Evolutionary conservation across 2,113 vertebrate species (phyloP).

Genomic region (Numenius arquata): DNA sequence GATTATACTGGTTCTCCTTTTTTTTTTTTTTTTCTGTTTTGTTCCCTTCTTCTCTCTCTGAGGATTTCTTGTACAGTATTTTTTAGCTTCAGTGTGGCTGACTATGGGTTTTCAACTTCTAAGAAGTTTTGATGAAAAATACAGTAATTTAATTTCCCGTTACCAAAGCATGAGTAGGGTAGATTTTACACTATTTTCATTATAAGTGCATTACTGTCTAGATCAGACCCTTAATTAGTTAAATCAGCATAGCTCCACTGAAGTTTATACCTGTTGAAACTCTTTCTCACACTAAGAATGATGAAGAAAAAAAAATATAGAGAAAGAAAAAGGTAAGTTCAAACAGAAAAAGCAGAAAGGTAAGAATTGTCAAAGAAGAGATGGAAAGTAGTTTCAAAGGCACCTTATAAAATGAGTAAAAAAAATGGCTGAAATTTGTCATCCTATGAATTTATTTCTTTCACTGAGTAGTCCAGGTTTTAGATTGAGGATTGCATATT

Average conservation of each 20-base stretch:
- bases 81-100: background rate
- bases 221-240: background rate
- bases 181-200: conserved; percentile 1
- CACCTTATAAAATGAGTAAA: background rate
- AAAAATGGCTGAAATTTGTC: background rate
- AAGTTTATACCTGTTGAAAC: background rate
- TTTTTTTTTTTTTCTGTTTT: background rate
- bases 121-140: background rate
- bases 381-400: background rate
- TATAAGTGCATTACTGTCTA: background rate
- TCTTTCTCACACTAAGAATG: background rate
- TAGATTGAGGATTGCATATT: background rate
- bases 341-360: background rate
- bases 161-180: background rate
- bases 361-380: background rate
- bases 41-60: background rate
- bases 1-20: background rate
- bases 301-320: background rate
- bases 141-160: background rate
- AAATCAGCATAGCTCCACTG: background rate
- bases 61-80: background rate
- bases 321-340: background rate
- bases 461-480: background rate
- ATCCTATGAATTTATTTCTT: background rate
- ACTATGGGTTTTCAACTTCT: background rate